These are phyloP conservation scores for Loxodonta africana DNA, from an alignment of 2,113 vertebrate species.

Conservation along the genomic window DNA sequence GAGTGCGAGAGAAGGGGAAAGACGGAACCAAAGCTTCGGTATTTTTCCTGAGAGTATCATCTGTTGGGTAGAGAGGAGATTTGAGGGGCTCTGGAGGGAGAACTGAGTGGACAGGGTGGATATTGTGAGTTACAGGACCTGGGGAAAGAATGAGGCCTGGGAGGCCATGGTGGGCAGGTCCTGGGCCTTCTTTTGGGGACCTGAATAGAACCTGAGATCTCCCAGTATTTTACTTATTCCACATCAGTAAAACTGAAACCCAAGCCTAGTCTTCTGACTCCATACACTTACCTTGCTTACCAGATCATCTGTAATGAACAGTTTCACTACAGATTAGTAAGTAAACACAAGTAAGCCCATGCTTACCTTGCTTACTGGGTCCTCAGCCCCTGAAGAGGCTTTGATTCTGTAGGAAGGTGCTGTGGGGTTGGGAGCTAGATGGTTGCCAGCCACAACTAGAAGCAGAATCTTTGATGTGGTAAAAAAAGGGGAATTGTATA, in stretches of 20 bases:
- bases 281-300: no score
- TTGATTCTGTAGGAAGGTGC: no score
- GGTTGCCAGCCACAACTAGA: no score
- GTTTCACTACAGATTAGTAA: no score
- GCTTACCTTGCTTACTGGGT: no score
- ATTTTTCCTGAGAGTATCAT: background rate
- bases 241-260: constrained; percentile 21
- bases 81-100: constrained; percentile 2
- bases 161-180: background rate
- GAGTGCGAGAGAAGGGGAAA: background rate
- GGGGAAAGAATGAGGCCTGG: background rate
- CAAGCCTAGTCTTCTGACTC: background rate
- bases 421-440: no score
- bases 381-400: no score
- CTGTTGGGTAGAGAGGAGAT: background rate
- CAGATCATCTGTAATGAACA: no score
- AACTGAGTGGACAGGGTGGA: background rate
- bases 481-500: no score
- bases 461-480: no score
- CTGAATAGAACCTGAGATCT: background rate
- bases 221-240: background rate
- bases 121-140: background rate
- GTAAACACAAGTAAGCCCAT: no score
- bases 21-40: background rate
- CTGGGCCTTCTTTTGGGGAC: background rate